Conservation (phyloP, 1,140 invertebrate species). For the Brevipalpus yothersi region DNA sequence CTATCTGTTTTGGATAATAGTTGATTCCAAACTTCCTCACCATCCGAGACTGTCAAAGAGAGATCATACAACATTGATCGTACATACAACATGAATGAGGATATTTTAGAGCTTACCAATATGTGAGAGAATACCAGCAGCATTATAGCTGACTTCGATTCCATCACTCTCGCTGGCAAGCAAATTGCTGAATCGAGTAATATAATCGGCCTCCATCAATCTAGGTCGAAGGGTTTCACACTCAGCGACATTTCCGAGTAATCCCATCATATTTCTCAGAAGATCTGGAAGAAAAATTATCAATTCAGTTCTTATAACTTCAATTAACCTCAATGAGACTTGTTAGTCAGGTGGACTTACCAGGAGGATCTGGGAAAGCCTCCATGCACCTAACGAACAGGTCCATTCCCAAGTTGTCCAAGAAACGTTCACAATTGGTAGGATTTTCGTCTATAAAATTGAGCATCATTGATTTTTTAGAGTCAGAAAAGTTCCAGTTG, state of each 20-base stretch:
- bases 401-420: constrained; percentile 58
- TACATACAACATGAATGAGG: not conserved
- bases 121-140: constrained; percentile 80
- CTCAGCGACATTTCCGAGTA: constrained; percentile 80
- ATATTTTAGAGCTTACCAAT: constrained; percentile 26
- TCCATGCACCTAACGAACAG: constrained; percentile 55
- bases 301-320: not conserved
- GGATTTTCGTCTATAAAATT: constrained; percentile 51
- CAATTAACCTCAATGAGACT: not conserved
- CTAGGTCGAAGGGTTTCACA: constrained; percentile 52
- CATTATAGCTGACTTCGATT: constrained; percentile 93
- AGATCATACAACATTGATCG: not conserved
- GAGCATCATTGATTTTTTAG: not conserved
- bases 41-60: constrained; percentile 40
- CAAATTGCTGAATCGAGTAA: constrained; percentile 58
- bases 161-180: constrained; percentile 64
- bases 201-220: constrained; percentile 58
- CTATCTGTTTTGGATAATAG: constrained; percentile 26
- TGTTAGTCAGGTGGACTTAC: not conserved
- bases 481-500: not conserved
- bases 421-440: constrained; percentile 65
- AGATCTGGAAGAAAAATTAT: constrained; percentile 48
- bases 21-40: constrained; percentile 41
- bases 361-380: constrained; percentile 4
- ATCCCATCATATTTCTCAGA: constrained; percentile 77